Evolutionary conservation across 2,797 vertebrate genomes (phyloP).

Genomic region (Darevskia nairensis): DNA sequence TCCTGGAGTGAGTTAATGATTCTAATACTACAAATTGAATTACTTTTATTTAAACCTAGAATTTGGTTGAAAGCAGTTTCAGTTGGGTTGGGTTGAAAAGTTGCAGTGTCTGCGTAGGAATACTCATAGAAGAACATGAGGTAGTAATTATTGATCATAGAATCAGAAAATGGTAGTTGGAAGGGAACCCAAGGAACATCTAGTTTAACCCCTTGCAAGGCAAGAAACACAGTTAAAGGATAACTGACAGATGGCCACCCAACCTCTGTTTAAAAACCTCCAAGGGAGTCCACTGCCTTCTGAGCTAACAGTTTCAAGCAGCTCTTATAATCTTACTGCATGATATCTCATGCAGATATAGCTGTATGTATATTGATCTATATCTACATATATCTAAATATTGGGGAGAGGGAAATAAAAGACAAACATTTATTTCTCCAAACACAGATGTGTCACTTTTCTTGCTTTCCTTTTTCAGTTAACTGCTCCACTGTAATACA

Average conservation of each 20-base stretch:
- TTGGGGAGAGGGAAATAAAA: background rate
- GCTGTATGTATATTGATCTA: too few species aligned
- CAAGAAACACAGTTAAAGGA: too few species aligned
- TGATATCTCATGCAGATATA: background rate
- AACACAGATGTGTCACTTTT: background rate
- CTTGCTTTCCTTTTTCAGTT: background rate
- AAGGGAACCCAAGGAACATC: too few species aligned
- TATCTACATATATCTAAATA: background rate
- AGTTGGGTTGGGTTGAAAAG: background rate
- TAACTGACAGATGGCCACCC: too few species aligned
- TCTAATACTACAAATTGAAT: constrained; percentile 52
- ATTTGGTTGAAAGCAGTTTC: constrained; percentile 25
- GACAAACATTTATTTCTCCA: background rate
- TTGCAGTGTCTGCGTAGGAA: background rate
- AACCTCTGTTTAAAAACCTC: too few species aligned
- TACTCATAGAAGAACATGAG: background rate
- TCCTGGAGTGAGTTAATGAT: constrained; percentile 46
- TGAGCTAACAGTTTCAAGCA: too few species aligned
- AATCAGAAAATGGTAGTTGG: too few species aligned
- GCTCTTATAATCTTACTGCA: too few species aligned
- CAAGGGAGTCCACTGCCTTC: too few species aligned
- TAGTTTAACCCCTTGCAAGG: too few species aligned
- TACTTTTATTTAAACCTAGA: constrained; percentile 6
- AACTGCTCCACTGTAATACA: too few species aligned
- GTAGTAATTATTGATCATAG: background rate